Evolutionary conservation across 2,797 vertebrate species (phyloP), one percentile per base, ranked within the genome.

Genomic region (Kryptolebias ocellatus): DNA sequence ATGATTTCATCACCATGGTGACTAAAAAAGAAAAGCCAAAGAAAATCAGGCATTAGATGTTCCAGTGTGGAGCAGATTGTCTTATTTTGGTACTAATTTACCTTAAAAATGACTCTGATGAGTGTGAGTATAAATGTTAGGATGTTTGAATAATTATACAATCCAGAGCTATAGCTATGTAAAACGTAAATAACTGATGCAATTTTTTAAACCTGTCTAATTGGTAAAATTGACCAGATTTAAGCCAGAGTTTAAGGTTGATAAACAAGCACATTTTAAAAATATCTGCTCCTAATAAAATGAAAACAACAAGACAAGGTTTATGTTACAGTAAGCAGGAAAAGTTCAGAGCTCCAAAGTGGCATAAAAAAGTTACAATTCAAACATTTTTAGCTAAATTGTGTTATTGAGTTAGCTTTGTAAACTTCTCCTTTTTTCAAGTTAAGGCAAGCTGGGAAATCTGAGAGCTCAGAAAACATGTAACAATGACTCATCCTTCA

Each of bases 1-100:
- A 90, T 60, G 96, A 96, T 92, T 99, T 99, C 95, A 98, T 96
- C 89, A 98, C 97, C 97, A 99, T 98, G 83, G 83, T 91, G 84
- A 89, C 89, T 54, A 72, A 83, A 90, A 49, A 55, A 46, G 47
- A 71, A 11, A 67, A 60, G 57, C 2, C 68, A 51, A 60, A 62
- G 14, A 27, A 7, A 27, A 77, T 10, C 9, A 24, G 37, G 31
- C 20, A 34, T 14, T 31, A 60, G 12, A 10, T 2, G 53, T 6
- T 5, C n/a, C 1, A 44, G 20, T 52, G 47, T 20, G 28, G 5
- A 53, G 28, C 2, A n/a, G 20, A 53, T 1, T 15, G 16, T 42
- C 37, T 27, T 29, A 18, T 12, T 24, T 20, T 16, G 29, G 44
- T 4, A 18, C 4, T 17, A 28, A 27, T 4, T 45, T 46, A 46